Conservation (phyloP, 2,888 invertebrate species). For the Agapostemon virescens region DNA sequence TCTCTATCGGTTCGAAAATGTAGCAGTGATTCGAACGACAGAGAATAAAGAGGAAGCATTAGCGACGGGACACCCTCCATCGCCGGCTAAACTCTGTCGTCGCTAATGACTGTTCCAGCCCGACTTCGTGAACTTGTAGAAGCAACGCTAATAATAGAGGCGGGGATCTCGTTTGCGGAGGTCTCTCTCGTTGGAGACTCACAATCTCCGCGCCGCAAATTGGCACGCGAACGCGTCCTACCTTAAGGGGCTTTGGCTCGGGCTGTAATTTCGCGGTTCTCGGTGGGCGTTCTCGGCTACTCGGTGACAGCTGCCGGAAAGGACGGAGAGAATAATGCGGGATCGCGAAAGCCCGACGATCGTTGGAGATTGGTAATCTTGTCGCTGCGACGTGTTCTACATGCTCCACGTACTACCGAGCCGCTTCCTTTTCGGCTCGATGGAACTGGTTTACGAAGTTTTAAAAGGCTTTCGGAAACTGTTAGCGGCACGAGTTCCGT, state of each 20-base stretch:
- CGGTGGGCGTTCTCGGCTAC: conserved; percentile 34
- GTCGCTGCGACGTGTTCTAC: background rate
- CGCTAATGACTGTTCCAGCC: conserved; percentile 48
- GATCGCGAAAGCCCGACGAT: background rate
- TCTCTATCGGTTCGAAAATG: background rate
- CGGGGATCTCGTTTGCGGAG: conserved; percentile 35
- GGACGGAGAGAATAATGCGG: conserved; percentile 10
- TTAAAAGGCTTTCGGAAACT: conserved; percentile 23
- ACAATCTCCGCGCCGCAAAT: conserved; percentile 62
- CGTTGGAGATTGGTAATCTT: conserved; percentile 39
- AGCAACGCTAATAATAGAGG: conserved; percentile 52
- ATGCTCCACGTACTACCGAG: background rate
- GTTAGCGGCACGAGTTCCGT: conserved; percentile 4
- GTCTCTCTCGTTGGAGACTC: conserved; percentile 30
- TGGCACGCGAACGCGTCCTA: conserved; percentile 47
- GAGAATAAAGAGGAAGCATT: background rate
- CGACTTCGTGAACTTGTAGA: conserved; percentile 43
- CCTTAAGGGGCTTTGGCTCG: conserved; percentile 17
- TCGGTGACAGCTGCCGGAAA: conserved; percentile 30
- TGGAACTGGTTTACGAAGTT: conserved; percentile 4
- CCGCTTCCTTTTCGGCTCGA: conserved; percentile 4
- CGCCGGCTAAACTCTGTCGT: conserved; percentile 2
- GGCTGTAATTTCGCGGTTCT: conserved; percentile 54
- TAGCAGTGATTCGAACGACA: background rate
- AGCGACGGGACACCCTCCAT: conserved; percentile 14